Conservation (phyloP, 2,888 invertebrate species). For the Timema podura region DNA sequence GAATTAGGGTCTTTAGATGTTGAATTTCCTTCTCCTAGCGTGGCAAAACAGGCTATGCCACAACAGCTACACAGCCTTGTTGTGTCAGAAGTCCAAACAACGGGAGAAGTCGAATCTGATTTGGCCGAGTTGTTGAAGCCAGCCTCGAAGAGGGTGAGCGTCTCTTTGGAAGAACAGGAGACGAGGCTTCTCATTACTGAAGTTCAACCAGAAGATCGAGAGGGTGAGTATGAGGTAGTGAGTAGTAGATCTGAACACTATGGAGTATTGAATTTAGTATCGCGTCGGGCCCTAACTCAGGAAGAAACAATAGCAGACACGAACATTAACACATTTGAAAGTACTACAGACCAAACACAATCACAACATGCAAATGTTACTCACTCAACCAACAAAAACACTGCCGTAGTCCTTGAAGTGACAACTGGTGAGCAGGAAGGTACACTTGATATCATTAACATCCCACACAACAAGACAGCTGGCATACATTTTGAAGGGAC, state of each 20-base stretch:
- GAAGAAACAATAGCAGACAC: constrained; percentile 28
- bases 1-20: constrained; percentile 33
- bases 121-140: constrained; percentile 45
- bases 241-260: constrained; percentile 26
- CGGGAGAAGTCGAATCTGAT: constrained; percentile 49
- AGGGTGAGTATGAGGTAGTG: constrained; percentile 46
- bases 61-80: constrained; percentile 47
- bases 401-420: constrained; percentile 26
- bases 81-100: constrained; percentile 48
- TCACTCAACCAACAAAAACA: constrained; percentile 17
- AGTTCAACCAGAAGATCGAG: constrained; percentile 47
- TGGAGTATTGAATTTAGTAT: constrained; percentile 28
- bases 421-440: constrained; percentile 30
- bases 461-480: constrained; percentile 28
- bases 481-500: constrained; percentile 26
- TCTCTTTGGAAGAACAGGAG: constrained; percentile 42
- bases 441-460: constrained; percentile 24
- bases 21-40: constrained; percentile 38
- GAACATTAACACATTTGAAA: constrained; percentile 23
- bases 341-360: constrained; percentile 17
- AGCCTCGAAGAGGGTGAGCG: constrained; percentile 45
- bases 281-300: constrained; percentile 28
- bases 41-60: constrained; percentile 40
- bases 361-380: constrained; percentile 27
- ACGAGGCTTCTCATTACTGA: constrained; percentile 47